Conservation (phyloP, 2,113 vertebrate species). For the Phrynosoma platyrhinos region DNA sequence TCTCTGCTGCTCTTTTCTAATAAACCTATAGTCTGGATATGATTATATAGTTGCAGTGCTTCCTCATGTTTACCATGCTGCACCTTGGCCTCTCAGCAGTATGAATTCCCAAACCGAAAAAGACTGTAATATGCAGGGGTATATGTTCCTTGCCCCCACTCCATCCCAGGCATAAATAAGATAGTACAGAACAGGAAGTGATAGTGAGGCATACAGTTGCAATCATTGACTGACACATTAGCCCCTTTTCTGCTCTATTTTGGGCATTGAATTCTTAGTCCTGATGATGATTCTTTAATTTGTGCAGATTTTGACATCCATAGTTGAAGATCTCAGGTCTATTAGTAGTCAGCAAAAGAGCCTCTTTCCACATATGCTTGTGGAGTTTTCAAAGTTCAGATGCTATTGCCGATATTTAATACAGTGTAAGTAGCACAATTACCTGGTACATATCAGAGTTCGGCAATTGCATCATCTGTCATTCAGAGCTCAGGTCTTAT, state of each 20-base stretch:
- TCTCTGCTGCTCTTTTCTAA: not conserved
- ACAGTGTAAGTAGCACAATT: not conserved
- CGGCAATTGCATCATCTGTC: constrained; percentile 18
- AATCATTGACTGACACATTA: not conserved
- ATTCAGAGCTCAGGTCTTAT: constrained; percentile 25
- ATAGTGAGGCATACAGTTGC: not conserved
- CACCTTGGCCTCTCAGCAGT: not conserved
- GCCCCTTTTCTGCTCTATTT: not conserved
- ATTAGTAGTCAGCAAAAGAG: not conserved
- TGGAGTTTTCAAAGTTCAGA: not conserved
- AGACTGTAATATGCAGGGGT: not conserved
- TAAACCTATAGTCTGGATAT: not conserved
- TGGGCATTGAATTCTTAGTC: not conserved
- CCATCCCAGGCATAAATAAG: not conserved
- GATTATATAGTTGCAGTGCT: not conserved
- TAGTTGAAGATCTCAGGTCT: constrained; percentile 3
- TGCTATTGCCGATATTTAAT: not conserved
- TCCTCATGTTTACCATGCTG: not conserved
- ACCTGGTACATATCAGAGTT: constrained; percentile 23
- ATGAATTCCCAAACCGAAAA: not conserved
- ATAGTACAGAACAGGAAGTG: not conserved
- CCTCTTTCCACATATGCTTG: not conserved
- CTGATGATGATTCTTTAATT: not conserved
- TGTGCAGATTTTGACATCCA: not conserved
- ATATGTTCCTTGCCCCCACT: not conserved